Evolutionary conservation across 92 coral and sea anemone species (phyloP), one percentile per base, ranked within the genome.

Genomic region (Siderastrea radians): DNA sequence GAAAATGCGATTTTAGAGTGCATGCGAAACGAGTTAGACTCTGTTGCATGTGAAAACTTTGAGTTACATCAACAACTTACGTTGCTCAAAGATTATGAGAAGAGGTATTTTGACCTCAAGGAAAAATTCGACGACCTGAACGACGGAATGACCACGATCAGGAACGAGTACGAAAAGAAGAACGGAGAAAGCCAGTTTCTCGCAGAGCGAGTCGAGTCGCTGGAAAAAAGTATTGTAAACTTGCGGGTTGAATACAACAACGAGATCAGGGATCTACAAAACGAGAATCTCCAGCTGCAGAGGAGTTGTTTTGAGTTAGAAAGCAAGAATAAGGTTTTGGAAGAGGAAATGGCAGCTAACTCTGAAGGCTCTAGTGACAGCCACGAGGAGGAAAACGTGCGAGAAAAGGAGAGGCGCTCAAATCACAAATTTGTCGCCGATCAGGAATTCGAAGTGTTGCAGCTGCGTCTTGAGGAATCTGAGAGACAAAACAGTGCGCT

Each of bases 131-230:
- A 92, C 71, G 91, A 84, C 45, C 90, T 95, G 74, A 96, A 94
- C 80, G 89, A 88, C 49, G 94, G 94, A 45, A 84, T 97, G 68
- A 59, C 93, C 45, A 71, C 95, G 57, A 94, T 97, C 78, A 95
- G 93, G 69, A 97, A 92, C 68, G 92, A 92, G 57, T 97, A 96
- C 79, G 91, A 95, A 57, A 91, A 92, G 65, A 96, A 97, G 89
- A 95, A 91, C 47, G 98, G 96, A 16, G 99, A 97, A 64, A 97
- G 98, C 62, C 95, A 95, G 57, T 97, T 94, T 79, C 88, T 97
- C 10, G 93, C 98, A 1, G 98, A 96, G 61, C 89, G 94, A 86
- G 91, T 97, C 48, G 91, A 91, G 62, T 89, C 84, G 45, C 89
- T 97, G 2, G 99, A 97, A 68, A 90, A 94, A 72, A 95, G 94